phyloP scores from a whole-genome alignment of 2,888 invertebrate genomes.

The Epicampocera succincta region DNA sequence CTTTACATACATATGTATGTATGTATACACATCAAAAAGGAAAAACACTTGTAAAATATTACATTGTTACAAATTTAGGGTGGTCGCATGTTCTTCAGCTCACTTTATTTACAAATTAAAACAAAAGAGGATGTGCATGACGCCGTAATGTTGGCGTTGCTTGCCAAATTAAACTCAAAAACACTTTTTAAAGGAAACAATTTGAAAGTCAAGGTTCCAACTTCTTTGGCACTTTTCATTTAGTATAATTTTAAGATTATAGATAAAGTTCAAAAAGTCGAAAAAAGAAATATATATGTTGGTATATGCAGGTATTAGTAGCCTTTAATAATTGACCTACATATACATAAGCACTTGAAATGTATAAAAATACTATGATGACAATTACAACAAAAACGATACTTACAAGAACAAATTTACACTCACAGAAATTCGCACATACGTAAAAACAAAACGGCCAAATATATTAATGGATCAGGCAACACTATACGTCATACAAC shows the following conservation, averaged over 20 bases:
- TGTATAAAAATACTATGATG: background rate
- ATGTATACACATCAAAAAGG: background rate
- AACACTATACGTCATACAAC: conserved; percentile 43
- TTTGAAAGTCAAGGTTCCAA: background rate
- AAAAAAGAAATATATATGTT: background rate
- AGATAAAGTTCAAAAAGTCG: too few relatives aligned
- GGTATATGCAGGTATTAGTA: background rate
- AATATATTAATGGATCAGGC: conserved; percentile 40
- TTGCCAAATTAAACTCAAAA: too few relatives aligned
- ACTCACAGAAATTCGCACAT: conserved; percentile 15
- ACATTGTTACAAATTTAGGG: too few relatives aligned
- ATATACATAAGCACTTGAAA: conserved; percentile 17
- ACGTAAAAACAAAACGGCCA: background rate
- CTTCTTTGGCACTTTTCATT: background rate
- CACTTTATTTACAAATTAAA: too few relatives aligned
- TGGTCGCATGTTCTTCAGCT: too few relatives aligned
- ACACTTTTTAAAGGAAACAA: too few relatives aligned
- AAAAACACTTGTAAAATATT: background rate
- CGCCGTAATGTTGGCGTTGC: too few relatives aligned
- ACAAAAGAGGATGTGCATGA: too few relatives aligned
- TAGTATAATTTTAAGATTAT: background rate
- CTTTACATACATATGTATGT: conserved; percentile 4
- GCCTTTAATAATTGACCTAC: conserved; percentile 58
- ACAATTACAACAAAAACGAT: conserved; percentile 16
- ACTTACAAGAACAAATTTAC: conserved; percentile 42